Conservation (phyloP, 2,888 invertebrate species). For the Ophonus ardosiacus region DNA sequence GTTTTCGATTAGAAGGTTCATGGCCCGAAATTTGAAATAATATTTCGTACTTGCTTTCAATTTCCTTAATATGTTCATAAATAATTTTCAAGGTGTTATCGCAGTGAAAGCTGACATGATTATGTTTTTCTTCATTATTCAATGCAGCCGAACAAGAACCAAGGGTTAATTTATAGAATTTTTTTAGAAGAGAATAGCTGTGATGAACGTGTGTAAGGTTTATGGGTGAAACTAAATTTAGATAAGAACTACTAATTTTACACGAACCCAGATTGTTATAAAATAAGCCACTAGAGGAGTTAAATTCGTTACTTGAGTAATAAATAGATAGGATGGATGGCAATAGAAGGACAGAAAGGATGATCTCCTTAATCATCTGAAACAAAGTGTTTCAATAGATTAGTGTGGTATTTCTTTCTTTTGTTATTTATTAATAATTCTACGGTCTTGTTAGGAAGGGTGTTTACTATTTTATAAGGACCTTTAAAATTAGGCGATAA, state of each 20-base stretch:
- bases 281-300: conserved; percentile 56
- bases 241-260: conserved; percentile 41
- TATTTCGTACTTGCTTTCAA: conserved; percentile 10
- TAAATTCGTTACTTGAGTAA: conserved; percentile 29
- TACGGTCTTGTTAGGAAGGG: conserved; percentile 46
- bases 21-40: background rate
- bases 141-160: background rate
- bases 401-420: conserved; percentile 55
- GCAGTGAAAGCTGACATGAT: conserved; percentile 39
- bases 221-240: conserved; percentile 49
- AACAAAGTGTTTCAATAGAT: conserved; percentile 64
- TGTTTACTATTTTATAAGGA: conserved; percentile 51
- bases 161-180: background rate
- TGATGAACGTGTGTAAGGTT: conserved; percentile 20
- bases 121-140: background rate
- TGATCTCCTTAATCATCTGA: conserved; percentile 51
- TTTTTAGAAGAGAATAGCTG: conserved; percentile 4
- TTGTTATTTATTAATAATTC: conserved; percentile 60
- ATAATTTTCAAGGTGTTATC: conserved; percentile 29
- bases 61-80: conserved; percentile 9
- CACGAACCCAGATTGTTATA: conserved; percentile 43
- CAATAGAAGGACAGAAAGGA: background rate
- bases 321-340: background rate
- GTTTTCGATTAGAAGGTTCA: conserved; percentile 10
- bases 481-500: conserved; percentile 60